Conservation (phyloP, 2,113 vertebrate species). For the Pelecanoides urinatrix region DNA sequence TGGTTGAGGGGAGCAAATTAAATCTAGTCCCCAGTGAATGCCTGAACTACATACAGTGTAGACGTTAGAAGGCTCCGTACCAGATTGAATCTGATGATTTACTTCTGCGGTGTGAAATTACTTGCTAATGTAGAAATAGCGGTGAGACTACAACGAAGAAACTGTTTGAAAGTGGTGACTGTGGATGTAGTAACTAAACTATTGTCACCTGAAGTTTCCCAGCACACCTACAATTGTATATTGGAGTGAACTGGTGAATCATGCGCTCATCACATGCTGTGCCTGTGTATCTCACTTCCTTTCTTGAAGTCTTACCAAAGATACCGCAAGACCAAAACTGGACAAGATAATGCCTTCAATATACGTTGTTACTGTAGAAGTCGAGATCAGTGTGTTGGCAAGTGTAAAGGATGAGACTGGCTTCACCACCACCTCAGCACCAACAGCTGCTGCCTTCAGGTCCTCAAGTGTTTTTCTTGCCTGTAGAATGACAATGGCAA, state of each 20-base stretch:
- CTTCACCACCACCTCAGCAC: background rate
- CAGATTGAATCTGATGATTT: background rate
- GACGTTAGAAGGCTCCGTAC: background rate
- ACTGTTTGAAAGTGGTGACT: background rate
- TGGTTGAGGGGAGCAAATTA: slow-evolving; percentile 2
- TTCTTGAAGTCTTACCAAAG: background rate
- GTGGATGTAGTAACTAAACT: background rate
- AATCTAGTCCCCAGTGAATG: background rate
- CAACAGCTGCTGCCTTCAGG: background rate
- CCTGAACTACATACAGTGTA: background rate
- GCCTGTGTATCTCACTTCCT: background rate
- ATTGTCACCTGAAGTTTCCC: background rate
- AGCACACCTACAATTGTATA: accelerated
- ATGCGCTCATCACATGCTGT: background rate
- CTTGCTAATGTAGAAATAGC: background rate
- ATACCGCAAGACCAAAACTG: background rate
- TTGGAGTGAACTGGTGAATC: background rate
- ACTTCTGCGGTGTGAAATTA: background rate
- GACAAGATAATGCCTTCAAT: background rate
- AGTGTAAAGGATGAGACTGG: background rate
- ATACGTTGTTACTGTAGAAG: accelerated
- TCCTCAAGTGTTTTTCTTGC: background rate
- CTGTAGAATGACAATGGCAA: background rate
- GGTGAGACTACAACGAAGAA: background rate
- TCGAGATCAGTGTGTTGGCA: background rate